These are phyloP conservation scores for Melipona beecheii DNA, from an alignment of 2,888 invertebrate species.

Conservation along the genomic window DNA sequence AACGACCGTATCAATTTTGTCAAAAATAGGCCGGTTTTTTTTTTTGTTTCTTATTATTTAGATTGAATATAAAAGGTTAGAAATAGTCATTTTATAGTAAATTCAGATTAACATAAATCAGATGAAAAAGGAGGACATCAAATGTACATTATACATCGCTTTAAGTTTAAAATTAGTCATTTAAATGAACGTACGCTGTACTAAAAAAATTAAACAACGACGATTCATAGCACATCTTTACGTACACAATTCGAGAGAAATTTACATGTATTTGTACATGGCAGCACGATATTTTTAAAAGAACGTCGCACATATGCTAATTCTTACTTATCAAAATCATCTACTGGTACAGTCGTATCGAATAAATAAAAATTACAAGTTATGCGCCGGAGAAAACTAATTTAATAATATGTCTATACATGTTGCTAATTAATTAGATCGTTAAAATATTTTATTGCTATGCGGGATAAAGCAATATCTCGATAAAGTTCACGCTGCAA, in stretches of 20 bases:
- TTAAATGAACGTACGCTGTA: background rate
- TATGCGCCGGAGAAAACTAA: slow-evolving; percentile 22
- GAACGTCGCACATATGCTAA: slow-evolving; percentile 19
- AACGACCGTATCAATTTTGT: background rate
- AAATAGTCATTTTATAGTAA: background rate
- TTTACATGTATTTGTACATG: slow-evolving; percentile 50
- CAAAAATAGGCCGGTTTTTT: slow-evolving; percentile 28
- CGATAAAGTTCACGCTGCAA: slow-evolving; percentile 17
- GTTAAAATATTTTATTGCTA: slow-evolving; percentile 53
- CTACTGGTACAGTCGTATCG: slow-evolving; percentile 15
- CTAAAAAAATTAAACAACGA: slow-evolving; percentile 26
- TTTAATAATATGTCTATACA: slow-evolving; percentile 46
- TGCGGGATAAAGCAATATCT: slow-evolving; percentile 30
- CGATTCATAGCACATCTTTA: slow-evolving; percentile 48
- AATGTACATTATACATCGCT: slow-evolving; percentile 14
- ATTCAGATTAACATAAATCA: background rate
- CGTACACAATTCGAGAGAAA: slow-evolving; percentile 34
- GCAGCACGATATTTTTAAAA: slow-evolving; percentile 34
- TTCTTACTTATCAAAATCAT: slow-evolving; percentile 1
- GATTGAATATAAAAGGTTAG: background rate
- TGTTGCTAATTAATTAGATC: slow-evolving; percentile 17
- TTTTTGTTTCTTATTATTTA: background rate
- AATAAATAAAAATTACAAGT: slow-evolving; percentile 30
- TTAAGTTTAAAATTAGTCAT: background rate
- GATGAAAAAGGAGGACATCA: background rate